A percentile compares a stretch with the other conserved stretches of the same genome.
These are phyloP conservation scores for Agapornis roseicollis DNA, from an alignment of 2,113 vertebrate species.

Conservation along the genomic window DNA sequence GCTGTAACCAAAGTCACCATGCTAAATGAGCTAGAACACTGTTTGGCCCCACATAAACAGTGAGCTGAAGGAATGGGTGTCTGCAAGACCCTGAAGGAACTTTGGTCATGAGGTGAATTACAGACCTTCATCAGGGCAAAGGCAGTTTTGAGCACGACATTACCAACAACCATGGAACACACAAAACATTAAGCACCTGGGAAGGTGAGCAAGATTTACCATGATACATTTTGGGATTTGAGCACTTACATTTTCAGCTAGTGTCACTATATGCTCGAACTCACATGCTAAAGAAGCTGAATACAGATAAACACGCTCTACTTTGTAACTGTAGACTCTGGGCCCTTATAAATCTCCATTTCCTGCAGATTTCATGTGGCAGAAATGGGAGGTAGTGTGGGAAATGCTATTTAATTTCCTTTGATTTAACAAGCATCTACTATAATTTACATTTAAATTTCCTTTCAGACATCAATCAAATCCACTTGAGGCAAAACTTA, in stretches of 20 bases:
- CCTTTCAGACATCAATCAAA: not conserved
- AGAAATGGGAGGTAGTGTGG: not conserved
- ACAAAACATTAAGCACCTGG: not conserved
- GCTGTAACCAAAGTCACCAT: not conserved
- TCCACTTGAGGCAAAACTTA: not conserved
- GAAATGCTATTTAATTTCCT: not conserved
- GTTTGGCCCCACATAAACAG: rapidly evolving
- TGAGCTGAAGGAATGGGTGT: not conserved
- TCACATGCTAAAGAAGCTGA: not conserved
- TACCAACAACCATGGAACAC: not conserved
- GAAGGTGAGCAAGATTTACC: not conserved
- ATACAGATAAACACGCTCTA: not conserved
- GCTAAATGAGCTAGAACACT: not conserved
- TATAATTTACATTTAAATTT: not conserved
- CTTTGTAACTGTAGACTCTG: not conserved
- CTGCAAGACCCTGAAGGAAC: not conserved
- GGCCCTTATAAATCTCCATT: not conserved
- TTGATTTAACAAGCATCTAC: not conserved
- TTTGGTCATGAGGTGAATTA: not conserved
- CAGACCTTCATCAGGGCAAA: not conserved
- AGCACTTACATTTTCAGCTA: not conserved
- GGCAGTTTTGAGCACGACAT: not conserved
- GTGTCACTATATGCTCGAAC: not conserved
- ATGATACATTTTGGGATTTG: not conserved
- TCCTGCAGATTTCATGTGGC: not conserved